phyloP scores from a whole-genome alignment of 2,888 invertebrate genomes.

The Drosophila vallismaia region DNA sequence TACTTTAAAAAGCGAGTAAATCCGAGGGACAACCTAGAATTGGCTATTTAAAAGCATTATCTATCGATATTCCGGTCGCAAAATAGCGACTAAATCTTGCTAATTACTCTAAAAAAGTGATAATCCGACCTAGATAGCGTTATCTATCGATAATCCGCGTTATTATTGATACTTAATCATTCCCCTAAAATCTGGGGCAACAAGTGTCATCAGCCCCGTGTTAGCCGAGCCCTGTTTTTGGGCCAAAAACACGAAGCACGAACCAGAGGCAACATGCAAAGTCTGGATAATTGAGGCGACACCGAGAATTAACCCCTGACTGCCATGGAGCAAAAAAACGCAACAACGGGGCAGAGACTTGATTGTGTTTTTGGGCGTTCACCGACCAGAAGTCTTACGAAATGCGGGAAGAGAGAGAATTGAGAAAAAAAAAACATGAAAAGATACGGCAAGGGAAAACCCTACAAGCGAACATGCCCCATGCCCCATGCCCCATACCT shows the following conservation, averaged over 20 bases:
- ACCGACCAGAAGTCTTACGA: constrained; percentile 62
- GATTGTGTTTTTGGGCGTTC: constrained; percentile 65
- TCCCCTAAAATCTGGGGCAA: constrained; percentile 16
- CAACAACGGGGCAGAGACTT: constrained; percentile 15
- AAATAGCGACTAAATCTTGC: no score
- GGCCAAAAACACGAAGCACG: not conserved
- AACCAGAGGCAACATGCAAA: constrained; percentile 2
- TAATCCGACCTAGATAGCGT: no score
- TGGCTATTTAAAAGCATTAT: no score
- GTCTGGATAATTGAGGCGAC: constrained; percentile 34
- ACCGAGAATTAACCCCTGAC: constrained; percentile 39
- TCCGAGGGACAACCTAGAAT: not conserved
- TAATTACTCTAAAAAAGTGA: no score
- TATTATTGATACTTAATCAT: no score
- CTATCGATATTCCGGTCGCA: no score
- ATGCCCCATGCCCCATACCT: constrained; percentile 4
- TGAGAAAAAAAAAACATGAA: constrained; percentile 35
- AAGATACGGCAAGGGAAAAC: constrained; percentile 22
- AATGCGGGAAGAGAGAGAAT: constrained; percentile 26
- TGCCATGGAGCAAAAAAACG: constrained; percentile 6
- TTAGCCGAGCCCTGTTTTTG: constrained; percentile 1
- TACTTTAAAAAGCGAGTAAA: not conserved
- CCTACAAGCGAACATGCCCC: constrained; percentile 17
- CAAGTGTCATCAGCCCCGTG: constrained; percentile 30
- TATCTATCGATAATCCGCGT: not conserved